These are phyloP conservation scores for Heteromurus nitidus DNA, from an alignment of 2,888 invertebrate species.

Conservation along the genomic window DNA sequence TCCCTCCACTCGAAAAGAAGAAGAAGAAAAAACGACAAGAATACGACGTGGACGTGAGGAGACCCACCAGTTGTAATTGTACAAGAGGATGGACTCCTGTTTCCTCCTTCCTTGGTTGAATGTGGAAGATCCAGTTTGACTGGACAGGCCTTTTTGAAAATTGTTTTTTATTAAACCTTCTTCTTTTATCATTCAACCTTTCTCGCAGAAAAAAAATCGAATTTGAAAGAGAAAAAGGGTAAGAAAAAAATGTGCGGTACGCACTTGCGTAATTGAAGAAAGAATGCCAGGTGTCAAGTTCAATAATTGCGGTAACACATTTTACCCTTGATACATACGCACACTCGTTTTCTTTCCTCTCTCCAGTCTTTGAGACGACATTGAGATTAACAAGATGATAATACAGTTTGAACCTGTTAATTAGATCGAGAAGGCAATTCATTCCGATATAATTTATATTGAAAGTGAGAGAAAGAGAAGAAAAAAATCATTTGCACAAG, in stretches of 20 bases:
- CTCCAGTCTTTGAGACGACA: conserved; percentile 26
- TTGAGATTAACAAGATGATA: conserved; percentile 53
- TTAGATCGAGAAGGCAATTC: conserved; percentile 25
- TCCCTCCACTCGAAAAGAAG: background rate
- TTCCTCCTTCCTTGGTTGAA: conserved; percentile 32
- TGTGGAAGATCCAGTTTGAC: conserved; percentile 53
- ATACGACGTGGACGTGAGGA: background rate
- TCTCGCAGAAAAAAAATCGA: conserved; percentile 25
- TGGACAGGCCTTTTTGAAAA: conserved; percentile 5
- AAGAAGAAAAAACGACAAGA: background rate
- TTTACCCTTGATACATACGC: too few species aligned
- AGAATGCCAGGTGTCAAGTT: conserved; percentile 56
- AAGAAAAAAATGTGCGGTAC: conserved; percentile 2
- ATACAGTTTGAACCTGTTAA: conserved; percentile 35
- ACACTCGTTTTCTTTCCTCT: too few species aligned
- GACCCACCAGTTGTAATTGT: conserved; percentile 1
- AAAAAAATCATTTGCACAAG: conserved; percentile 47
- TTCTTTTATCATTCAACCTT: background rate
- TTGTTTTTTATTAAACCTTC: conserved; percentile 10
- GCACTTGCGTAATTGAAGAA: conserved; percentile 31
- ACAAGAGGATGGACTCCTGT: background rate
- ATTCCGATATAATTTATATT: background rate
- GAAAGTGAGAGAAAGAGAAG: background rate
- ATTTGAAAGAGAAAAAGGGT: background rate
- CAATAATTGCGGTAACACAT: conserved; percentile 45